Base-by-base conservation (phyloP, 2,113 vertebrate species). In the Platycercus adscitus region DNA sequence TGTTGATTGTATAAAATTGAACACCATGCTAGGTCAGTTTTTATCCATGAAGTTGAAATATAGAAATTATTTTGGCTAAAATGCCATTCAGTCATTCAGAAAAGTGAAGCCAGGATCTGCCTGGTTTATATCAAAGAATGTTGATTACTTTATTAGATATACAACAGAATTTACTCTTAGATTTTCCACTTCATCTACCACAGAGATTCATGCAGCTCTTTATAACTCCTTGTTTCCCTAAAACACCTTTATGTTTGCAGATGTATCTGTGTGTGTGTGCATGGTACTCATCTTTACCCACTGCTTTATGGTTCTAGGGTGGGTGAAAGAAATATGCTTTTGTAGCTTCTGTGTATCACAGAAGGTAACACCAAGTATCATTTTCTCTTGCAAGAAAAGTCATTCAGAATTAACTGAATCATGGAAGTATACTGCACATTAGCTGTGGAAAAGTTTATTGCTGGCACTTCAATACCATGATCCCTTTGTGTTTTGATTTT, bases 361-460 rank as follows among this genome's bases (percentile, higher is more conserved):
- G 68, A 76, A 83, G 73, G 7, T 50, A 79, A 72, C 10, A 44
- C 5, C 14, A 83, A 50, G 10, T 65, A 60, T 81, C 1, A 31
- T 55, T 52, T 86, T 73, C 21, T 70, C 6, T 41, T 73, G 10
- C 37, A n/a, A 76, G 26, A 72, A 85, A 81, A 72, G 16, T 55
- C 4, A 47, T 6, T 3, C 37, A 23, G 35, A 80, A 69, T 61
- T 79, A 88, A 69, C 60, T 82, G 26, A 61, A 35, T 65, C 6
- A 17, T 56, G 47, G 26, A 76, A 90, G 10, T 0, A 0, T 44
- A 43, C n/a, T 71, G 13, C 37, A 26, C 0, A 16, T 64, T 35
- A 80, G 6, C 29, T 43, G 17, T 0, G 8, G 18, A 46, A 60
- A 81, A 41, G 29, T 52, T 81, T 91, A 68, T 86, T 69, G 28